Evolutionary conservation across 2,113 vertebrate genomes (phyloP).

Genomic region (Beaufortia kweichowensis): DNA sequence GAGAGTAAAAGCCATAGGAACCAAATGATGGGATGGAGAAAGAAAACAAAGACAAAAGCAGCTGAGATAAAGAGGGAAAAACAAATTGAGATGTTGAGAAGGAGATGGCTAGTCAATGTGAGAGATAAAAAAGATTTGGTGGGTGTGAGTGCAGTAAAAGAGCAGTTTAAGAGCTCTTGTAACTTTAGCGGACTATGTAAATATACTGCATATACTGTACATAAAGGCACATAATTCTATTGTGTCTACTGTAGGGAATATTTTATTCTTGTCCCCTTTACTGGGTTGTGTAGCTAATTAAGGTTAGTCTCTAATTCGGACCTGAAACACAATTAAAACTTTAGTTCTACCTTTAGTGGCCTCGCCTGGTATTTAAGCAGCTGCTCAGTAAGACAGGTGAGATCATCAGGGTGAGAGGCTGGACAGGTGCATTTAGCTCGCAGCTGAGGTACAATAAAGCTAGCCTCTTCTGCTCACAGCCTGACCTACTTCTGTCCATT

Average conservation of each 20-base stretch:
- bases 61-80: not conserved
- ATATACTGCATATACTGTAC: not conserved
- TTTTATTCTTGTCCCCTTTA: not conserved
- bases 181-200: not conserved
- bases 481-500: constrained; percentile 41
- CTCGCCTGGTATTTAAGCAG: constrained; percentile 11
- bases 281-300: not conserved
- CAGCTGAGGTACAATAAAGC: not conserved
- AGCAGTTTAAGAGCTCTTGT: not conserved
- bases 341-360: not conserved
- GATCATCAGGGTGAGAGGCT: not conserved
- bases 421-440: constrained; percentile 25
- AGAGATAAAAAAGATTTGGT: not conserved
- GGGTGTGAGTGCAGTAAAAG: not conserved
- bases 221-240: too few relatives aligned
- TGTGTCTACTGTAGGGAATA: too few relatives aligned
- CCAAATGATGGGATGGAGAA: not conserved
- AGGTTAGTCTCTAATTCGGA: constrained; percentile 2
- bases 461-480: constrained; percentile 3
- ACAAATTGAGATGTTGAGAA: not conserved
- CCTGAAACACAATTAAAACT: constrained; percentile 24
- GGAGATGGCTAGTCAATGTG: not conserved
- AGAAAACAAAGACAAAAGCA: not conserved
- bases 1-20: not conserved
- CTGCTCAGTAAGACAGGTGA: not conserved